These are phyloP conservation scores for Ophion slaviceki DNA, from an alignment of 2,888 invertebrate genomes.

Conservation along the genomic window DNA sequence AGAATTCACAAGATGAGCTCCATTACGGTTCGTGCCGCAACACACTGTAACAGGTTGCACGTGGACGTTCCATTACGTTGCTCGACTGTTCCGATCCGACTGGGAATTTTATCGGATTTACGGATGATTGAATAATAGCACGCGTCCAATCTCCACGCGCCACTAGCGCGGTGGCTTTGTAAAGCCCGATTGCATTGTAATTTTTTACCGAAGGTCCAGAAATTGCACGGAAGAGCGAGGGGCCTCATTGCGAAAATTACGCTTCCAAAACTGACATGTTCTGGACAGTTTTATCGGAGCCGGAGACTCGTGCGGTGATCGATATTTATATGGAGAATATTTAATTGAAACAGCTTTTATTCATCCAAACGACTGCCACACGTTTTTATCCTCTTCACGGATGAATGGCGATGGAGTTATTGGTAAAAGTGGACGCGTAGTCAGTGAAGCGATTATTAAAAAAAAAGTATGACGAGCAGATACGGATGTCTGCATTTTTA, in stretches of 20 bases:
- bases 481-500: too few species aligned
- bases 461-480: neutral
- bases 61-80: constrained; percentile 32
- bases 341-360: constrained; percentile 24
- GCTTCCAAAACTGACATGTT: constrained; percentile 22
- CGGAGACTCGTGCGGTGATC: constrained; percentile 11
- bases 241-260: constrained; percentile 1
- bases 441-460: constrained; percentile 5
- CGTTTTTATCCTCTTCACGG: constrained; percentile 31
- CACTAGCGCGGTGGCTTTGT: constrained; percentile 19
- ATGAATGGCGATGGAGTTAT: constrained; percentile 26
- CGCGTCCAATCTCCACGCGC: constrained; percentile 27
- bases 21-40: constrained; percentile 3
- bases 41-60: neutral
- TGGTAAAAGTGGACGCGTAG: constrained; percentile 17
- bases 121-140: constrained; percentile 45
- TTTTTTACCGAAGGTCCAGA: constrained; percentile 16
- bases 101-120: constrained; percentile 50
- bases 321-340: constrained; percentile 26
- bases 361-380: neutral
- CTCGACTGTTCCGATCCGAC: constrained; percentile 33
- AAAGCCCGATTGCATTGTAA: constrained; percentile 28
- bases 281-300: constrained; percentile 5
- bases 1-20: neutral
- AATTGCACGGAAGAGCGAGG: neutral